Percentiles rank a stretch among this genome's conserved stretches.
These are phyloP conservation scores for Baryphthengus martii DNA, from an alignment of 2,113 vertebrate genomes.

Conservation along the genomic window DNA sequence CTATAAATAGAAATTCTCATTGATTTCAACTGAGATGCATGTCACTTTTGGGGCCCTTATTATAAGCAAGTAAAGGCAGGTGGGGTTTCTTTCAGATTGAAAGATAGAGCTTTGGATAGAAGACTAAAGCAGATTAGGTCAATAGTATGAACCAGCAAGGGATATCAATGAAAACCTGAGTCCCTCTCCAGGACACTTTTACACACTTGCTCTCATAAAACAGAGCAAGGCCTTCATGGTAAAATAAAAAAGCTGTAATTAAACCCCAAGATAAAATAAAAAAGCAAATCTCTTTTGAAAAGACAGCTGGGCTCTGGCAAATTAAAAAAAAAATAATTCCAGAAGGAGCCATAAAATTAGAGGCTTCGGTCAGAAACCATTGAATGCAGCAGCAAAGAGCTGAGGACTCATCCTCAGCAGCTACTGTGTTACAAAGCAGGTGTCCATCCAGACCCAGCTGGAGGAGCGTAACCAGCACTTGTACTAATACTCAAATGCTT, in stretches of 20 bases:
- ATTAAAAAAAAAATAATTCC: not conserved
- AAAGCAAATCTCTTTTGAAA: not conserved
- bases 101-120: not conserved
- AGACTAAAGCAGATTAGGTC: not conserved
- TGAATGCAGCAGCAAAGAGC: not conserved
- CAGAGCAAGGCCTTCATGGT: rapidly evolving
- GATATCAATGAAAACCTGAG: not conserved
- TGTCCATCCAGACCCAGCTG: not conserved
- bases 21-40: not conserved
- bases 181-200: not conserved
- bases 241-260: not conserved
- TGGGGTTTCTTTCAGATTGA: not conserved
- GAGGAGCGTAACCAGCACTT: not conserved
- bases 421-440: not conserved
- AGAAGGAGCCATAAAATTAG: not conserved
- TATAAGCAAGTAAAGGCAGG: not conserved
- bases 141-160: not conserved
- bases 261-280: not conserved
- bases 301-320: not conserved
- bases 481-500: not conserved
- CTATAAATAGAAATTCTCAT: rapidly evolving
- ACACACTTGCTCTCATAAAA: not conserved
- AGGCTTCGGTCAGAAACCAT: not conserved
- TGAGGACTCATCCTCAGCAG: not conserved
- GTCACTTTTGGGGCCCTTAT: not conserved